Evolutionary conservation across 2,113 vertebrate species (phyloP).

Genomic region (Capricornis sumatraensis): DNA sequence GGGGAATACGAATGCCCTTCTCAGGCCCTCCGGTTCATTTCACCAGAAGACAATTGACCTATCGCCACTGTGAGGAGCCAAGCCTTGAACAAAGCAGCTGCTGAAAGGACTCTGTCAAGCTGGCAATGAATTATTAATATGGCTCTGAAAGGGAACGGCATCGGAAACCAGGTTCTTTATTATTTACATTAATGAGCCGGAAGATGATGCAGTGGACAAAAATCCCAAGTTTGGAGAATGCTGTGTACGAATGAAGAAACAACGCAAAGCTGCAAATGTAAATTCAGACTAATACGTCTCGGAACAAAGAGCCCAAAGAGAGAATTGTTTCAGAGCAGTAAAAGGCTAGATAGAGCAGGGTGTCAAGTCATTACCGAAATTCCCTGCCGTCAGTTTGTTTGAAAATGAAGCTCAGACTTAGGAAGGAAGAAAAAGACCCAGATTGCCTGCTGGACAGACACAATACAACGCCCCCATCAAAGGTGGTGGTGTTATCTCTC

Average conservation of each 20-base stretch:
- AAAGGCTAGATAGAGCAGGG: background rate
- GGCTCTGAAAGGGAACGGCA: conserved; percentile 33
- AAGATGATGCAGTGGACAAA: conserved; percentile 55
- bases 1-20: conserved; percentile 62
- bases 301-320: conserved; percentile 42
- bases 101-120: conserved; percentile 64
- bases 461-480: conserved; percentile 51
- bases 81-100: conserved; percentile 64
- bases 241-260: conserved; percentile 44
- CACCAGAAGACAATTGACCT: conserved; percentile 69
- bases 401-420: conserved; percentile 41
- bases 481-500: conserved; percentile 46
- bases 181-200: conserved; percentile 74
- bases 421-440: conserved; percentile 15
- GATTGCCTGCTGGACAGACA: conserved; percentile 42
- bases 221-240: conserved; percentile 59
- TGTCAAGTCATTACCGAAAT: conserved; percentile 61
- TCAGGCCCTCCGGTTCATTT: conserved; percentile 52
- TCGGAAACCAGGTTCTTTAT: conserved; percentile 54
- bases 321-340: conserved; percentile 21
- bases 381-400: conserved; percentile 46
- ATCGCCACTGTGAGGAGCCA: conserved; percentile 44
- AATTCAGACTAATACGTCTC: conserved; percentile 44
- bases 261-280: conserved; percentile 51
- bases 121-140: conserved; percentile 74